Base-by-base conservation (phyloP, 2,888 invertebrate genomes). In the Tiliacea aurago region DNA sequence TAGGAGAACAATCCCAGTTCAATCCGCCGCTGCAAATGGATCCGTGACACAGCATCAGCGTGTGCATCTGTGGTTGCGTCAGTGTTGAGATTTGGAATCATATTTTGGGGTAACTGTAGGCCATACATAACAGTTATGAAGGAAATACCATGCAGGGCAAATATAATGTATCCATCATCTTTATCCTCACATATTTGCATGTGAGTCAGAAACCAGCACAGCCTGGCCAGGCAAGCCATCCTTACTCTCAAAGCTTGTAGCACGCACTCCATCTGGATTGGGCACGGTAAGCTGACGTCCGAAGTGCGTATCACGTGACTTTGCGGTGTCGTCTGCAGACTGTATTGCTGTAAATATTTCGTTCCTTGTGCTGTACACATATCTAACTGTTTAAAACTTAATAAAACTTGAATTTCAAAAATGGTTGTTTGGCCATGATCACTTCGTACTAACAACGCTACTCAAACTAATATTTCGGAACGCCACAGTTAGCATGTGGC, bases 391-490 rank as follows among this genome's bases (percentile, higher is more conserved):
- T 43, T 9, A 37, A 23, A 61, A 55, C 55, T 18, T 55, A 55
- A 18, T 33, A 45, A 61, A 59, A 37, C 20, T 33, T 41, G 15
- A 5, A 66, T 45, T 47, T 13, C 2, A 15, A 73, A 63, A 55
- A 28, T n/a, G 53, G 9, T 18, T 43, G 13, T 13, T 2, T 49
- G n/a, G 23, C 33, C 70, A 63, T 45, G 23, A 33, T 9, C 28
- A 45, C 43, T 28, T 53, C 18, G 10, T 53, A 20, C 6, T 43
- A 43, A 56, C 45, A 23, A 20, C 15, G 62, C 15, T 65, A 45
- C 45, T 69, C 59, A 45, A 64, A 68, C 45, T 64, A 61, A 78
- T 64, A 56, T 69, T 58, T 56, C 11, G 68, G 43, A 59, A 11
- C 53, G 45, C 18, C 41, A 11, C 51, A 53, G 41, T 43, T n/a